phyloP scores from a whole-genome alignment of 1,140 invertebrate genomes.

The Chrysomallon squamiferum region DNA sequence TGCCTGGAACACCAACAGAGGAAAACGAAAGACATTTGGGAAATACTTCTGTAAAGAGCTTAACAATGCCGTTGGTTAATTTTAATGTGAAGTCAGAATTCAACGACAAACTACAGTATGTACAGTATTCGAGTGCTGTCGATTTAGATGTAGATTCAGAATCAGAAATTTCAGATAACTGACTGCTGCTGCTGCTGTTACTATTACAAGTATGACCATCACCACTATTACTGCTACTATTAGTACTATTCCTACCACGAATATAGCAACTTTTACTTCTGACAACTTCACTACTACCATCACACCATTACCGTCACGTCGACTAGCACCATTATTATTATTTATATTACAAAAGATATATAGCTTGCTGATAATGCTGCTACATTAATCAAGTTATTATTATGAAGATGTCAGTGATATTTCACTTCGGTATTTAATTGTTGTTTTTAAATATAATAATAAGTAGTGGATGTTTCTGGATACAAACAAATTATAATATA shows the following conservation, averaged over 20 bases:
- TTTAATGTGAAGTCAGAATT: constrained; percentile 13
- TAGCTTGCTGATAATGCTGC: background rate
- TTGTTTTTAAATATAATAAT: background rate
- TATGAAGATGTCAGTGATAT: background rate
- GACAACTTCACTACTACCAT: background rate
- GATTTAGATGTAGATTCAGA: background rate
- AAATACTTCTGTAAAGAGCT: constrained; percentile 23
- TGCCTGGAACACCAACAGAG: constrained; percentile 30
- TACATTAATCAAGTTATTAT: background rate
- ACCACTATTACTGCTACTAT: background rate
- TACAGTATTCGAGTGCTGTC: background rate
- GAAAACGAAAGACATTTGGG: constrained; percentile 27
- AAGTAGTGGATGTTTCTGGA: background rate
- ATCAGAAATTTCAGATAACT: background rate
- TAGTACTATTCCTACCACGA: background rate
- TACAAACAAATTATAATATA: background rate
- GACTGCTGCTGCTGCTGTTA: background rate
- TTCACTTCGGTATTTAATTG: background rate
- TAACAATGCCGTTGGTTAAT: constrained; percentile 26
- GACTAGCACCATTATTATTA: background rate
- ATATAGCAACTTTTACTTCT: background rate
- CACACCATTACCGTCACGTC: background rate
- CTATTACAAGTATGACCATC: background rate
- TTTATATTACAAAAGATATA: background rate
- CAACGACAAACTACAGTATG: background rate